A percentile compares a stretch with the other conserved stretches of the same genome.
phyloP scores from a whole-genome alignment of 2,113 vertebrate species.

The Athene noctua region DNA sequence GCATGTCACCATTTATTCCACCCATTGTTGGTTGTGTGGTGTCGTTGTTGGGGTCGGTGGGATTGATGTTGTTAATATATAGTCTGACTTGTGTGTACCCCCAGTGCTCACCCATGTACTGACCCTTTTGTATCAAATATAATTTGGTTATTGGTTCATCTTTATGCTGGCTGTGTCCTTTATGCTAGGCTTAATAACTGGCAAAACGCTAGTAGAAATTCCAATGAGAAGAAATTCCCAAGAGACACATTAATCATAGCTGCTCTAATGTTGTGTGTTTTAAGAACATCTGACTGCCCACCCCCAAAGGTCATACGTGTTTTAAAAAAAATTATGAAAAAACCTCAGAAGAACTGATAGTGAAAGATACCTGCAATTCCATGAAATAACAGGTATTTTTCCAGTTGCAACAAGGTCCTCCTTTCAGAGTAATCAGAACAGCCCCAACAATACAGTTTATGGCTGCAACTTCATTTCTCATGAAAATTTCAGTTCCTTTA shows the following conservation, averaged over 20 bases:
- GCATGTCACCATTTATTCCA: no score
- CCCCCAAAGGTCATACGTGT: not conserved
- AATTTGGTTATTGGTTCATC: no score
- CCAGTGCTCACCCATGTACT: no score
- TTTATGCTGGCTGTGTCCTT: no score
- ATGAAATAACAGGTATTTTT: not conserved
- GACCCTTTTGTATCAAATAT: no score
- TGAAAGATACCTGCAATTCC: not conserved
- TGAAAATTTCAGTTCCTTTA: not conserved
- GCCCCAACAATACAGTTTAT: not conserved
- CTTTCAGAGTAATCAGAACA: not conserved
- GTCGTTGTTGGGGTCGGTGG: no score
- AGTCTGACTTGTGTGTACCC: no score
- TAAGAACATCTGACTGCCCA: not conserved
- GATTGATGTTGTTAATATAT: no score
- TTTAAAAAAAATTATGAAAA: not conserved
- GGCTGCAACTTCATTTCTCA: not conserved
- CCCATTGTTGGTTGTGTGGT: no score
- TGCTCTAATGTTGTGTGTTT: not conserved
- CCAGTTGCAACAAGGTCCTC: not conserved
- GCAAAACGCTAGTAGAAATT: conserved; percentile 21
- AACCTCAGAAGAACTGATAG: not conserved
- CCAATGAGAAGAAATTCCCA: not conserved
- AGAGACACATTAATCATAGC: not conserved
- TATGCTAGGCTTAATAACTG: no score